Percentiles rank a stretch among this genome's conserved stretches.
These are phyloP conservation scores for Hydrochoerus hydrochaeris DNA, from an alignment of 2,113 vertebrate genomes.

Conservation along the genomic window DNA sequence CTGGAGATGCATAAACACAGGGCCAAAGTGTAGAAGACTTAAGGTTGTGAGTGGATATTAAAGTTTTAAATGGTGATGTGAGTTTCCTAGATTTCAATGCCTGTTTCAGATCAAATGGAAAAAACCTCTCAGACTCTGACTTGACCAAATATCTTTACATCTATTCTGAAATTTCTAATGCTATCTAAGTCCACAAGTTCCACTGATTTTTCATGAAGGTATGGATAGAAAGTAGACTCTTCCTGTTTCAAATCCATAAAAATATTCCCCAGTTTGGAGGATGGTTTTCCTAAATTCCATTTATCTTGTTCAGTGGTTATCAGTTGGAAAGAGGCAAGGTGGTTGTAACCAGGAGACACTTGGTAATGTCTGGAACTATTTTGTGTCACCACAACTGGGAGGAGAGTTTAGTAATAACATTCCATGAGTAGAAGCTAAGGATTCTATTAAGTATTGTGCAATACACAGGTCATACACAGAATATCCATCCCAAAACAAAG, in stretches of 20 bases:
- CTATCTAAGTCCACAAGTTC: not conserved
- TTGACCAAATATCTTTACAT: not conserved
- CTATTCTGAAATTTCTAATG: conserved; percentile 1
- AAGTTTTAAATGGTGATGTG: not conserved
- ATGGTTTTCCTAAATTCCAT: not conserved
- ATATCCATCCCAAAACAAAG: not conserved
- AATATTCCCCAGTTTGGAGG: not conserved
- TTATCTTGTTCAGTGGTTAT: not conserved
- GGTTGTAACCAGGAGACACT: not conserved
- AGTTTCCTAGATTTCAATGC: not conserved
- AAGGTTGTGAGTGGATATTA: not conserved
- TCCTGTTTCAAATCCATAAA: not conserved
- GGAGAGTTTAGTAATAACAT: not conserved
- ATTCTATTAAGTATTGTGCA: not conserved
- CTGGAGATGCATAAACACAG: not conserved
- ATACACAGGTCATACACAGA: not conserved
- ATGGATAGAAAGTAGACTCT: not conserved
- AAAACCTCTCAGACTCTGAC: not conserved
- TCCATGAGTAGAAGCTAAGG: not conserved
- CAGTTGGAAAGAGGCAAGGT: not conserved
- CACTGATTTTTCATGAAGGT: not conserved
- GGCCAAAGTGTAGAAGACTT: not conserved
- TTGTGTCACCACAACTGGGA: not conserved
- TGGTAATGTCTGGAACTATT: not conserved
- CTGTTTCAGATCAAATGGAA: not conserved